phyloP scores from a whole-genome alignment of 2,797 vertebrate genomes.

The Pterois miles region DNA sequence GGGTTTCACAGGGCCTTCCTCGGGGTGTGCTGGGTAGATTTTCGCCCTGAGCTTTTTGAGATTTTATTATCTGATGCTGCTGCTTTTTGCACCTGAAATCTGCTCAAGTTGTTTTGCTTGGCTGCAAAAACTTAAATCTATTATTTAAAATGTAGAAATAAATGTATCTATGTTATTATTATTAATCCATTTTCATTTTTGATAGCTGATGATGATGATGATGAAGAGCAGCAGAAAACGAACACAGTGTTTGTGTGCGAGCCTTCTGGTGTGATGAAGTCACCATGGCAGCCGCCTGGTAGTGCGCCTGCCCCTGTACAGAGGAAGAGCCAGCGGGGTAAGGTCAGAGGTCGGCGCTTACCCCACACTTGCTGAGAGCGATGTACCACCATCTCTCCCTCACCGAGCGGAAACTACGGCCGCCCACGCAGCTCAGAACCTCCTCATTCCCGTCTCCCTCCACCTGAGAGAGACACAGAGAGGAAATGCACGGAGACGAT shows the following conservation, averaged over 20 bases:
- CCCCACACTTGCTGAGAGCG: constrained; percentile 95
- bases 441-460: constrained; percentile 85
- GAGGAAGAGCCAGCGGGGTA: background rate
- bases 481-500: constrained; percentile 1
- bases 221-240: constrained; percentile 11
- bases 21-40: constrained; percentile 1
- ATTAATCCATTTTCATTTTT: background rate
- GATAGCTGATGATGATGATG: background rate
- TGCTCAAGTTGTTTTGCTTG: background rate
- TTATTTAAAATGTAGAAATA: background rate
- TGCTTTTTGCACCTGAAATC: constrained; percentile 15
- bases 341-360: constrained; percentile 75
- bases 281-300: constrained; percentile 11
- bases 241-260: background rate
- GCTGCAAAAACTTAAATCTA: constrained; percentile 4
- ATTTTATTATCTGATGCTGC: constrained; percentile 38
- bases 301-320: background rate
- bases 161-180: background rate
- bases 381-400: constrained; percentile 97
- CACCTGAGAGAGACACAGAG: constrained; percentile 76
- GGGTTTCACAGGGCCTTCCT: constrained; percentile 26
- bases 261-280: background rate
- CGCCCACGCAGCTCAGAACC: constrained; percentile 90
- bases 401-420: constrained; percentile 93
- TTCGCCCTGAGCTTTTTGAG: constrained; percentile 2